phyloP scores from a whole-genome alignment of 1,140 invertebrate species.

The Myzus persicae region DNA sequence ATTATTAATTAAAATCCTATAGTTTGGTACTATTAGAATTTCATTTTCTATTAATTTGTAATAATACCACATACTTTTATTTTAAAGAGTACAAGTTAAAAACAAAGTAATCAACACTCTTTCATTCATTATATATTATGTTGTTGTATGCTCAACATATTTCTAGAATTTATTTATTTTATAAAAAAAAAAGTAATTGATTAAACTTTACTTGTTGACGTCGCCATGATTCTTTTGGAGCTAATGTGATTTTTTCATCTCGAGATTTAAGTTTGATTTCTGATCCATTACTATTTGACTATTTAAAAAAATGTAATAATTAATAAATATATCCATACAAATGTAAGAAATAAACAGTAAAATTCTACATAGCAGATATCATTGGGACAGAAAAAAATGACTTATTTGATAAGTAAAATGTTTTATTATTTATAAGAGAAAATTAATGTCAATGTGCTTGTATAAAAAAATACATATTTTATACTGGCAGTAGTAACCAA shows the following conservation, averaged over 20 bases:
- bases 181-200: background rate
- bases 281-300: slow-evolving; percentile 21
- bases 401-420: no score
- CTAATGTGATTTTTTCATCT: slow-evolving; percentile 38
- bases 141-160: background rate
- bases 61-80: background rate
- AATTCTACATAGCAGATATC: background rate
- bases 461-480: background rate
- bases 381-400: no score
- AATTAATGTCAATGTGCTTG: background rate
- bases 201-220: slow-evolving; percentile 25
- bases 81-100: background rate
- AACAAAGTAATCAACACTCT: background rate
- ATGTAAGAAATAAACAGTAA: background rate
- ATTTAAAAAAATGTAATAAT: background rate
- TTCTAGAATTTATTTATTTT: background rate
- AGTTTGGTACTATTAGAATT: background rate
- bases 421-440: background rate
- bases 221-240: slow-evolving; percentile 57
- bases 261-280: slow-evolving; percentile 16
- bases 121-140: background rate
- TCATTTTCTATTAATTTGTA: background rate
- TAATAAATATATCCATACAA: background rate
- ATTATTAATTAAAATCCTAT: background rate
- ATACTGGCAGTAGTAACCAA: background rate